Conservation (phyloP, 2,113 vertebrate species). For the Fukomys damarensis region DNA sequence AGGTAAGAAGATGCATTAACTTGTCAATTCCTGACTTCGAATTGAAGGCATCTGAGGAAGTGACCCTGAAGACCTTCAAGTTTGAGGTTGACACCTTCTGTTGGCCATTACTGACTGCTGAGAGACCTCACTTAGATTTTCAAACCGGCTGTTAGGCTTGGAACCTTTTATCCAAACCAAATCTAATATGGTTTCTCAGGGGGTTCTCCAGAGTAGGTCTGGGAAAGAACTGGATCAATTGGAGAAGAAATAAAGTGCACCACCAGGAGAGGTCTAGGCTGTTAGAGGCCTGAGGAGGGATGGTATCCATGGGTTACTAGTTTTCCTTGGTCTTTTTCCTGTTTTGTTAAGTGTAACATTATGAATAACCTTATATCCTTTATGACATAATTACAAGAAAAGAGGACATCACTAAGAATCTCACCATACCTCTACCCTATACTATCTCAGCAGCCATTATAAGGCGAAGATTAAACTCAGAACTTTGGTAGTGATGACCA, state of each 20-base stretch:
- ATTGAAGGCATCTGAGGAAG: not conserved
- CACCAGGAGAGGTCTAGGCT: not conserved
- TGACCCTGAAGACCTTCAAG: not conserved
- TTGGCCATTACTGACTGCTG: not conserved
- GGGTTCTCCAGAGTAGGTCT: not conserved
- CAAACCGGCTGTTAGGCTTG: slow-evolving; percentile 43
- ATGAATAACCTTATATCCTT: not conserved
- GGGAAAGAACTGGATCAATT: not conserved
- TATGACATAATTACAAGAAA: slow-evolving; percentile 42
- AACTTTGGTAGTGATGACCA: not conserved
- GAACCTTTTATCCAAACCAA: slow-evolving; percentile 4
- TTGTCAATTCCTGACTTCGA: not conserved
- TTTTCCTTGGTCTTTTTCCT: slow-evolving; percentile 19
- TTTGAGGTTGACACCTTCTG: not conserved
- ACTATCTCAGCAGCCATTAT: not conserved
- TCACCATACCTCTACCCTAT: not conserved
- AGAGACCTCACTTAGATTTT: slow-evolving; percentile 53
- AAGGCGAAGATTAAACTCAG: not conserved
- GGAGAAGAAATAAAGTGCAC: slow-evolving; percentile 10
- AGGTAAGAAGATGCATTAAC: slow-evolving; percentile 17
- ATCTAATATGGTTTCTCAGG: not conserved
- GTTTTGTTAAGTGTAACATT: slow-evolving; percentile 17
- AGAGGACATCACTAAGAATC: slow-evolving; percentile 9
- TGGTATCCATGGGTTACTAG: not conserved
- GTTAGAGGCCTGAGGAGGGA: not conserved